Evolutionary conservation across 2,888 invertebrate species (phyloP).

Genomic region (Rhagonycha fulva): DNA sequence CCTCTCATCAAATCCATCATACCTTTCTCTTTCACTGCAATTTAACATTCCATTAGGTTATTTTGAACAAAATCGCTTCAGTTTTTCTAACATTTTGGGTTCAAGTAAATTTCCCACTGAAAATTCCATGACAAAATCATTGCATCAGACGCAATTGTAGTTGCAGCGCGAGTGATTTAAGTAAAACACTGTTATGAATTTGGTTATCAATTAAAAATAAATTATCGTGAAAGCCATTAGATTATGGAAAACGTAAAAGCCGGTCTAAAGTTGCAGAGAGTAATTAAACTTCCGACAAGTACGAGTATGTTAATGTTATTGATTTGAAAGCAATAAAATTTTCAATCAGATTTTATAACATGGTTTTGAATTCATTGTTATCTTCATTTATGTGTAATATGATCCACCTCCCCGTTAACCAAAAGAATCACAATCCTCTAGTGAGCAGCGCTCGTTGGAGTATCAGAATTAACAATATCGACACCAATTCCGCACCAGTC

Average conservation of each 20-base stretch:
- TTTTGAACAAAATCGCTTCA: neutral
- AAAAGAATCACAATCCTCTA: constrained; percentile 2
- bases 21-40: neutral
- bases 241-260: neutral
- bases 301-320: neutral
- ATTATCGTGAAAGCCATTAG: neutral
- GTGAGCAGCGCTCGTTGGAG: constrained; percentile 21
- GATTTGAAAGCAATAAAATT: neutral
- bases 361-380: neutral
- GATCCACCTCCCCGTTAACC: constrained; percentile 5
- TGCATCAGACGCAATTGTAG: neutral
- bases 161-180: neutral
- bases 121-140: neutral
- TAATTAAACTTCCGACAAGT: neutral
- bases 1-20: neutral
- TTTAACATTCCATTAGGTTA: neutral
- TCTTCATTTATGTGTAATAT: neutral
- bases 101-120: no score
- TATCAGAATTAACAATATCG: constrained; percentile 17
- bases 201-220: neutral
- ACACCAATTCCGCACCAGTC: constrained; percentile 15
- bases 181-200: neutral
- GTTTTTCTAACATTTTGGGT: neutral
- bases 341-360: neutral
- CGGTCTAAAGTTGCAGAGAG: neutral